Conservation (phyloP, 1,140 invertebrate species). For the Homalodisca vitripennis region DNA sequence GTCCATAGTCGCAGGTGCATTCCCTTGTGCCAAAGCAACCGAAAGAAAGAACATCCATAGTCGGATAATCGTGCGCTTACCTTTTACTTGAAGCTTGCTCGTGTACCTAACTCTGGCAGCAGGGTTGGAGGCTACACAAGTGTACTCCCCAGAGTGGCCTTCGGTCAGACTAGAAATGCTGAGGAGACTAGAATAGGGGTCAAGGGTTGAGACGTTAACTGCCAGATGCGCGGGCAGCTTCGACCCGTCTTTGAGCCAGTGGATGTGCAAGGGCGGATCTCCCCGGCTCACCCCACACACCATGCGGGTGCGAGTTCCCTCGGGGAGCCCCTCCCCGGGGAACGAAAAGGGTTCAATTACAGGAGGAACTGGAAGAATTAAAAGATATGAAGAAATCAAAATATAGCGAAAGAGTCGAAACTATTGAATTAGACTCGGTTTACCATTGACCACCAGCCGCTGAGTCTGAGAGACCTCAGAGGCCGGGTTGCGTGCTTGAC, state of each 20-base stretch:
- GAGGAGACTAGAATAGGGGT: constrained; percentile 72
- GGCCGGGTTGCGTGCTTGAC: constrained; percentile 68
- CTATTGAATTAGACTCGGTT: constrained; percentile 44
- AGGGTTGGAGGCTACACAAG: constrained; percentile 75
- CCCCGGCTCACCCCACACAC: constrained; percentile 82
- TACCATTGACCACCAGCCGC: constrained; percentile 78
- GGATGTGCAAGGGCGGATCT: constrained; percentile 70
- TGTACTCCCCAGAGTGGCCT: constrained; percentile 76
- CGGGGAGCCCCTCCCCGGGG: constrained; percentile 70
- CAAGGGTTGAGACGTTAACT: constrained; percentile 68
- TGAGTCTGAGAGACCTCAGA: constrained; percentile 71
- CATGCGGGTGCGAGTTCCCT: constrained; percentile 80
- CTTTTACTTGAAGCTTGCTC: constrained; percentile 78
- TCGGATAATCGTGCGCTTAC: constrained; percentile 56
- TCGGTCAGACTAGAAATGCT: constrained; percentile 73
- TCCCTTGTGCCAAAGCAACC: constrained; percentile 58
- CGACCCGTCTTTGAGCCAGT: constrained; percentile 76
- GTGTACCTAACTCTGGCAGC: constrained; percentile 77
- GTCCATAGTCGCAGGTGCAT: constrained; percentile 58
- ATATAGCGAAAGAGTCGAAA: constrained; percentile 39
- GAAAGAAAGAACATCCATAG: constrained; percentile 28
- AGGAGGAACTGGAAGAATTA: constrained; percentile 65
- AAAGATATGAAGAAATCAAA: constrained; percentile 35
- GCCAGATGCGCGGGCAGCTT: constrained; percentile 53
- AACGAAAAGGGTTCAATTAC: constrained; percentile 82